Evolutionary conservation across 2,888 invertebrate species (phyloP), one percentile per base, ranked within the genome.

Genomic region (Tanypteryx hageni): DNA sequence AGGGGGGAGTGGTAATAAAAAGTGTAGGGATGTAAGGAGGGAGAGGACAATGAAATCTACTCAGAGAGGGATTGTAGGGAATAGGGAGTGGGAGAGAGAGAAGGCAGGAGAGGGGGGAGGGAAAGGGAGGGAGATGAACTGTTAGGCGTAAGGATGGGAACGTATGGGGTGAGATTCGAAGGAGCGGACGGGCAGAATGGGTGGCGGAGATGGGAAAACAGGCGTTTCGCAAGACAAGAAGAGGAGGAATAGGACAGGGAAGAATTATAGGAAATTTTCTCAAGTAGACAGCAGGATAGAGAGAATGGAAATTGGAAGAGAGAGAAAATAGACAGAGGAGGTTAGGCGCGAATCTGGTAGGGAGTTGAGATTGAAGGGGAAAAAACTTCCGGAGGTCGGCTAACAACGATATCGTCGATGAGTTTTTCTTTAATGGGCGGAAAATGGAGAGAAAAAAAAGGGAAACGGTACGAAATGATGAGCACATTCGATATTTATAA

Each of bases 201-300:
- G 18, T 18, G 18, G 64, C 64, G 13, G 8, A n/a, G 64, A 82
- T 27, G 16, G 82, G 2, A 9, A n/a, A 64, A n/a, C 10, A n/a
- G 64, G 64, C 16, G 44, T 44, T 16, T 18, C 13, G 13, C 16
- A 64, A 64, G 64, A 16, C 13, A 7, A 18, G n/a, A 16, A 7
- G 64, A 18, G 64, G 64, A 16, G 64, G n/a, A n/a, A 64, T 64
- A 64, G n/a, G 64, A 16, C 11, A 64, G n/a, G 44, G n/a, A 31
- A 83, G 83, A 57, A 44, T 83, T 31, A 83, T 56, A 83, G 56
- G 56, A 44, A 83, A 83, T 83, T 56, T 83, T 9, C n/a, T 31
- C 16, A n/a, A 83, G 83, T 11, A 83, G 27, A 61, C 86, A 31
- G 61, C 13, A 22, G 10, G 56, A 56, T 84, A 57, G 58, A 18